Base-by-base conservation (phyloP, 2,113 vertebrate genomes). In the Xenopus borealis region DNA sequence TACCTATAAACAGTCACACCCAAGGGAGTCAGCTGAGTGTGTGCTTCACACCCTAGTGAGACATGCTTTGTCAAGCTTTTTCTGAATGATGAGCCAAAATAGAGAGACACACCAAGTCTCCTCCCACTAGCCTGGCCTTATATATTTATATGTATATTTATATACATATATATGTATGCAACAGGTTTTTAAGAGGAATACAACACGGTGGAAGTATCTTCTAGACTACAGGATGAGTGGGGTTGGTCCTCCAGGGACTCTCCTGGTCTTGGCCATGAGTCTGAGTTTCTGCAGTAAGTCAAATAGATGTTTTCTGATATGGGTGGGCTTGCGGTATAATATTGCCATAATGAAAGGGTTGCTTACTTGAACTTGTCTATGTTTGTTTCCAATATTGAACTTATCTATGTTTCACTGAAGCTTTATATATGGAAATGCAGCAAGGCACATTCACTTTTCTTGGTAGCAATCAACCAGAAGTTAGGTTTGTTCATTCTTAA, bases 1-100 rank as follows among this genome's bases (percentile, higher is more conserved):
- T 50, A 53, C 45, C 58, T 50, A 76, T 76, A 76, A 76, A 69
- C 73, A 76, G 66, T n/a, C 66, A 61, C 73, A 76, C 73, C 73
- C 73, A 76, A 69, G 73, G 73, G 73, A 69, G 73, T 76, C 57
- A 69, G 57, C 66, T 63, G 47, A 20, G 3, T 18, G 65, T 17
- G 57, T 14, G n/a, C 66, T 66, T 76, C 73, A 76, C 73, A 76
- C 73, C 73, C 73, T 62, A 40, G 30, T 76, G 73, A 76, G 66
- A 62, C 73, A 76, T 76, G 73, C 73, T 69, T 55, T 55, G 66
- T 76, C 73, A 76, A 59, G 73, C 59, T 17, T 59, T 53, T 40
- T 47, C 55, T 18, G 20, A 59, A 46, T 45, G 40, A 69, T 58
- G 55, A 69, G 73, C 73, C 73, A 69, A 76, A 62, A 47, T 11